Base-by-base conservation (phyloP, 2,113 vertebrate species). In the Pyxicephalus adspersus region DNA sequence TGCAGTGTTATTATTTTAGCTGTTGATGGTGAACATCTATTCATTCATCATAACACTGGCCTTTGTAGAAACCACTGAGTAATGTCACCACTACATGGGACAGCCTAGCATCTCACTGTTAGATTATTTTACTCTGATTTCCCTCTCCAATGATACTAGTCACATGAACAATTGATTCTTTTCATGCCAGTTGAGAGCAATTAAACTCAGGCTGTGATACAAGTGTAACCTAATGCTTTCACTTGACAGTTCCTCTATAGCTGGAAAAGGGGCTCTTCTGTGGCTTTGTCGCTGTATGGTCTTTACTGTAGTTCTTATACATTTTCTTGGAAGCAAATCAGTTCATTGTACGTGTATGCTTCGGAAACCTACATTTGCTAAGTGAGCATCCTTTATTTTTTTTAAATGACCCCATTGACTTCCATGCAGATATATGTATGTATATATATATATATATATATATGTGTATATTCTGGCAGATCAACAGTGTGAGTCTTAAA, bases 131-230 rank as follows among this genome's bases (percentile, higher is more conserved):
- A 55, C 52, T 52, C 51, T 17, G 18, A 26, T 26, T 73, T 55
- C 19, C 54, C 28, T 29, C 52, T 52, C 26, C 45, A 70, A 78
- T 45, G 38, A 45, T 60, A 29, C 19, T 64, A 34, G 7, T 45
- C 38, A 34, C 31, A 82, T 0, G 8, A 93, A 91, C 87, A 93
- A 89, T 91, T 89, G 89, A 87, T 86, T 86, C 90, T 88, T 90
- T 88, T 91, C 90, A 87, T 52, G 85, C 87, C 91, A 91, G 92
- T 85, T 87, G 83, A 89, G 89, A 90, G 90, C 88, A 93, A 94
- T 93, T 94, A 93, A 88, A 89, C 77, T 85, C 80, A 89, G 85
- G 77, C 86, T 90, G 85, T 89, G 87, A 87, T 89, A 92, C 89
- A 93, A 91, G 86, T 85, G 90, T 86, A 91, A 84, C 87, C 86